These are phyloP conservation scores for Eospalax fontanierii DNA, from an alignment of 2,797 vertebrate genomes.

Conservation along the genomic window DNA sequence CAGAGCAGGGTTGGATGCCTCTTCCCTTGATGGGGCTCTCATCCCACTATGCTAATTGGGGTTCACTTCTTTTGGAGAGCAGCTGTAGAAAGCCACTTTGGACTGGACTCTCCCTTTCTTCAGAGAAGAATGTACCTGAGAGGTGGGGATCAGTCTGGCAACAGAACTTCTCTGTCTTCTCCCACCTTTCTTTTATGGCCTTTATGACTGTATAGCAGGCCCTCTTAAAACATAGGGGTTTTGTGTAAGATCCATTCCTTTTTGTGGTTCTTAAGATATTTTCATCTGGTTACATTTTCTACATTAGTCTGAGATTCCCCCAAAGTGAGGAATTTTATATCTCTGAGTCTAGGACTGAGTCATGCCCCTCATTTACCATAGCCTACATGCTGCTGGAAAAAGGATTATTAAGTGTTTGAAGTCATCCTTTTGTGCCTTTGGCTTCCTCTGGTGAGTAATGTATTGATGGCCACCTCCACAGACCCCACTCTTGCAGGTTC, in stretches of 20 bases:
- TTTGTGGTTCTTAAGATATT: not conserved
- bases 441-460: not conserved
- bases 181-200: too few relatives aligned
- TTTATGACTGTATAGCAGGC: too few relatives aligned
- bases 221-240: not conserved
- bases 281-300: slow-evolving; percentile 57
- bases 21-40: fast-evolving
- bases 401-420: slow-evolving; percentile 26
- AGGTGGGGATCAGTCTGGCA: not conserved
- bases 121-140: not conserved
- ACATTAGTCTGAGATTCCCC: not conserved
- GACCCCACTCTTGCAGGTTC: not conserved
- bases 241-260: not conserved
- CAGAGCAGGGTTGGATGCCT: not conserved
- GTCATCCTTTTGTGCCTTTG: not conserved
- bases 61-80: not conserved
- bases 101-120: not conserved
- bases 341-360: not conserved
- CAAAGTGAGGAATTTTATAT: not conserved
- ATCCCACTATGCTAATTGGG: not conserved
- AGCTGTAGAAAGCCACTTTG: not conserved
- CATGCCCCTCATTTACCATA: not conserved
- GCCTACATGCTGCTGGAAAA: not conserved
- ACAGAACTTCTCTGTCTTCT: not conserved
- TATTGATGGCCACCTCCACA: not conserved